Base-by-base conservation (phyloP, 2,888 invertebrate species). In the Sarcophaga carnaria region DNA sequence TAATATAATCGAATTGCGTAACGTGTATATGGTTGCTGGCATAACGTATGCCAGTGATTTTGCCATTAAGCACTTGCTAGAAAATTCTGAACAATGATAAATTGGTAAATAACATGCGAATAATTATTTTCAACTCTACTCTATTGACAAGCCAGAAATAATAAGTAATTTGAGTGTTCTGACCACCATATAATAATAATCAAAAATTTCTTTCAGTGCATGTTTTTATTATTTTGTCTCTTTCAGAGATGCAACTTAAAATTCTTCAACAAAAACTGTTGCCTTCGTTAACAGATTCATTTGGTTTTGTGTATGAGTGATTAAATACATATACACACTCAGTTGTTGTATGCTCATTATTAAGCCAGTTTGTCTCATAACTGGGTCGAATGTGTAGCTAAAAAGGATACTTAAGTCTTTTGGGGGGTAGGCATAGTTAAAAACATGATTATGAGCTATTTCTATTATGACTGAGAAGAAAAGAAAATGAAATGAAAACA, bases 351-450 rank as follows among this genome's bases (percentile, higher is more conserved):
- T 66, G 70, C 62, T 76, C 80, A 63, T 77, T 80, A 86, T 83
- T 77, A 80, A 80, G 83, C 74, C 80, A 80, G 78, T 84, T 80
- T 81, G 17, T 49, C 69, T 75, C 22, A 66, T 66, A 88, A 85
- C 85, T 88, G 49, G 88, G 88, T 88, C 83, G 79, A 72, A 83
- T 81, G 62, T 62, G 80, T 54, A 14, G 2, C 83, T 79, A 74
- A 86, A 54, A 80, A 85, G 84, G 74, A 88, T 85, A 76, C 88
- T 83, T 66, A 77, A 85, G 81, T 77, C 80, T 69, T 71, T 67
- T 63, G 62, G 60, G 64, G 14, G 5, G 54, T 54, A 54, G 54
- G 12, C 54, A 49, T 37, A 37, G 47, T 63, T 77, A 79, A 79
- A 64, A 84, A 62, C 60, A 80, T 75, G 83, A 70, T 71, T 76